Percentiles rank a stretch among this genome's conserved stretches.
Conservation (phyloP, 2,113 vertebrate species). For the Baryphthengus martii region DNA sequence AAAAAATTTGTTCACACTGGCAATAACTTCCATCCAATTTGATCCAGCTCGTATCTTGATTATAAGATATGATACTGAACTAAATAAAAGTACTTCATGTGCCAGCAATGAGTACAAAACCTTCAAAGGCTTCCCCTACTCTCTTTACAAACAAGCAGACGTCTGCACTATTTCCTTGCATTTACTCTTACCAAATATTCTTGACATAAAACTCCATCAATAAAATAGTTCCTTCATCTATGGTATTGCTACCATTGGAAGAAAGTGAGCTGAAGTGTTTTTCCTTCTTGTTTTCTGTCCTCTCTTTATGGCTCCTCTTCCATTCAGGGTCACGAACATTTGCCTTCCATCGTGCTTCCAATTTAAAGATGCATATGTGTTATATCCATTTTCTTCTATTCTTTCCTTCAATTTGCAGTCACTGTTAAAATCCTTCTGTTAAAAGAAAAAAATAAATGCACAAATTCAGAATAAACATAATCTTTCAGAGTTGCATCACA, state of each 20-base stretch:
- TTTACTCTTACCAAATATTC: slow-evolving; percentile 32
- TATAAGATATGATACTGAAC: slow-evolving; percentile 78
- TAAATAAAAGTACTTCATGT: slow-evolving; percentile 76
- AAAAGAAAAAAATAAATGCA: slow-evolving; percentile 8
- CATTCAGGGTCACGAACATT: slow-evolving; percentile 96
- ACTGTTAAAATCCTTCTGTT: slow-evolving; percentile 90
- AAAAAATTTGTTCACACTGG: slow-evolving; percentile 59
- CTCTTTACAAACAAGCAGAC: slow-evolving; percentile 63
- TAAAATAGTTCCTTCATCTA: slow-evolving; percentile 61
- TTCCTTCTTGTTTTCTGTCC: slow-evolving; percentile 94
- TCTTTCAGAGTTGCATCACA: background rate
- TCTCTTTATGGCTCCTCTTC: slow-evolving; percentile 89
- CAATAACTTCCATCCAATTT: slow-evolving; percentile 66
- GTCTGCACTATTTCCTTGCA: slow-evolving; percentile 65
- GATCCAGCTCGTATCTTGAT: slow-evolving; percentile 68
- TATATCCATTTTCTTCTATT: slow-evolving; percentile 99
- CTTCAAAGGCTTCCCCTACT: slow-evolving; percentile 55
- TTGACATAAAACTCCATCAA: slow-evolving; percentile 66
- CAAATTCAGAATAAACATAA: background rate
- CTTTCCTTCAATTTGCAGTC: slow-evolving; percentile 96
- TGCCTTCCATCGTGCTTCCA: slow-evolving; percentile 93
- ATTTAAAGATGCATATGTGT: slow-evolving; percentile 94
- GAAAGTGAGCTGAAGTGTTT: slow-evolving; percentile 96
- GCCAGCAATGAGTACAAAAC: slow-evolving; percentile 72
- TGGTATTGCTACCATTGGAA: slow-evolving; percentile 89